A percentile compares a stretch with the other conserved stretches of the same genome.
Evolutionary conservation across 2,113 vertebrate genomes (phyloP).

Genomic region (Brachyistius frenatus): DNA sequence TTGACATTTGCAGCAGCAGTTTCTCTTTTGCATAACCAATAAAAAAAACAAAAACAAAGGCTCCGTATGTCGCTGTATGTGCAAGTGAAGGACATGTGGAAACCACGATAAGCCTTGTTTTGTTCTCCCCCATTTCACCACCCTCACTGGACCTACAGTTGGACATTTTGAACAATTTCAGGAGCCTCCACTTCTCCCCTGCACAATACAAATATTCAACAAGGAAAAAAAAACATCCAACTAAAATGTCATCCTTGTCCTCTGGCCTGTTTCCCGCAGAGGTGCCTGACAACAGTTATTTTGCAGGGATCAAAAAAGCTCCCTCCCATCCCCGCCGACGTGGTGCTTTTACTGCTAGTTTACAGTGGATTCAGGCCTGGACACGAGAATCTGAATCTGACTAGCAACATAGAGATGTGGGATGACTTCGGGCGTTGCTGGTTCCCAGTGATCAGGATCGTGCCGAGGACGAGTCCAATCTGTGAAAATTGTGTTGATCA

Average conservation of each 20-base stretch:
- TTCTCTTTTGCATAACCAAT: constrained; percentile 37
- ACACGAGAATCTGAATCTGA: constrained; percentile 43
- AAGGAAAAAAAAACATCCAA: constrained; percentile 7
- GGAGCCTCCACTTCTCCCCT: constrained; percentile 27
- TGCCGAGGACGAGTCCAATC: constrained; percentile 20
- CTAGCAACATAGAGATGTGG: constrained; percentile 12
- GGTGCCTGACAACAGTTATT: constrained; percentile 31
- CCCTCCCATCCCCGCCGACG: constrained; percentile 52
- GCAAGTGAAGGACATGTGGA: constrained; percentile 54
- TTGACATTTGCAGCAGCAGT: constrained; percentile 51
- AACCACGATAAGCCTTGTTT: constrained; percentile 70
- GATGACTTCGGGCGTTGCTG: constrained; percentile 36
- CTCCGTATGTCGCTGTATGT: constrained; percentile 47
- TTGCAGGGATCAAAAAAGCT: constrained; percentile 53
- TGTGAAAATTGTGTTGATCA: constrained; percentile 62
- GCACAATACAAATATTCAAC: constrained; percentile 44
- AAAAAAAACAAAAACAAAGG: constrained; percentile 11
- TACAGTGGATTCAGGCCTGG: constrained; percentile 63
- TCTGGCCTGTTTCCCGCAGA: constrained; percentile 50
- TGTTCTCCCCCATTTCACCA: neutral
- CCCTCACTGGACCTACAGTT: constrained; percentile 18
- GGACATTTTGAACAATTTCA: constrained; percentile 31
- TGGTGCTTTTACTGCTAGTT: constrained; percentile 74
- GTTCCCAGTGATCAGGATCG: constrained; percentile 31
- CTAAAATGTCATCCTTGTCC: constrained; percentile 14